phyloP scores from a whole-genome alignment of 2,113 vertebrate species.

The Neogobius melanostomus region DNA sequence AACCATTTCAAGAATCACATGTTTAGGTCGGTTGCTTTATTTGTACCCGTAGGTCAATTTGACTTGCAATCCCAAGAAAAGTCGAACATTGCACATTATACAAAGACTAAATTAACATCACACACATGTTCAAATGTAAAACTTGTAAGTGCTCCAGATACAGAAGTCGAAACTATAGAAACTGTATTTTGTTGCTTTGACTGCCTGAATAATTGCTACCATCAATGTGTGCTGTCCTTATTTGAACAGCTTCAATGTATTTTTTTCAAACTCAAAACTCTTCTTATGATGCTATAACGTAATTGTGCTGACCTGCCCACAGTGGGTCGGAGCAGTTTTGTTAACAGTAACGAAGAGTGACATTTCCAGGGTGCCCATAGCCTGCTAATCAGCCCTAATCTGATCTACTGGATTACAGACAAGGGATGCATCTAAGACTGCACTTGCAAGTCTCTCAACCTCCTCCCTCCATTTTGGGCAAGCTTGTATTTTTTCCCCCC shows the following conservation, averaged over 20 bases:
- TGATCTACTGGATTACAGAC: constrained; percentile 74
- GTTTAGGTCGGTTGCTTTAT: no score
- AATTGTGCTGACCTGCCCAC: constrained; percentile 17
- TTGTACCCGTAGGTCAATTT: no score
- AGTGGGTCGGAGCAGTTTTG: constrained; percentile 15
- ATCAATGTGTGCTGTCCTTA: no score
- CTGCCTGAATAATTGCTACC: no score
- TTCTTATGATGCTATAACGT: constrained; percentile 12
- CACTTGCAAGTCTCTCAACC: constrained; percentile 48
- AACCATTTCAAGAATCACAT: no score
- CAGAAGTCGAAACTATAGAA: no score
- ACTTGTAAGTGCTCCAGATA: no score
- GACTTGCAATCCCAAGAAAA: no score
- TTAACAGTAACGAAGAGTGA: constrained; percentile 72
- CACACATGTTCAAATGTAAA: no score
- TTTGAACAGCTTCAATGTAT: not conserved
- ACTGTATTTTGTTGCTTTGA: no score
- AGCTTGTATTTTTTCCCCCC: constrained; percentile 2
- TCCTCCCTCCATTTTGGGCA: constrained; percentile 32
- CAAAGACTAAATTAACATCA: no score
- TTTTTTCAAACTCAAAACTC: not conserved
- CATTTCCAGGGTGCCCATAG: constrained; percentile 77
- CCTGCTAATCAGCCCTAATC: constrained; percentile 77
- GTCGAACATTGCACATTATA: no score
- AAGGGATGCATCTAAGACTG: constrained; percentile 55